These are phyloP conservation scores for Drosophila anceps DNA, from an alignment of 2,888 invertebrate species.

Conservation along the genomic window DNA sequence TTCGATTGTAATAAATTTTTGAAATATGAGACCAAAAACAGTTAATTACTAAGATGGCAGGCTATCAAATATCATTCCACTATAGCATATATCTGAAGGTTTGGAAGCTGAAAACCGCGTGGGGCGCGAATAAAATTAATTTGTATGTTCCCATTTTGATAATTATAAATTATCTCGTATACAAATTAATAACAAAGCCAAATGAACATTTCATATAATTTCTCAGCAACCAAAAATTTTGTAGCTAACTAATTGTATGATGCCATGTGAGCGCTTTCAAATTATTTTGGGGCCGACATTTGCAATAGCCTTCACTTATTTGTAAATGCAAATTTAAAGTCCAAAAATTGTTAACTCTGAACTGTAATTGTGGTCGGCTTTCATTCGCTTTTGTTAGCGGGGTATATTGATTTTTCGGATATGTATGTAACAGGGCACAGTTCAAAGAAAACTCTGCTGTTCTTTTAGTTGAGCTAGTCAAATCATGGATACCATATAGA, in stretches of 20 bases:
- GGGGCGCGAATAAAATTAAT: neutral
- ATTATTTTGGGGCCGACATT: conserved; percentile 51
- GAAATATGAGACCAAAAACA: conserved; percentile 49
- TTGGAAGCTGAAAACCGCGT: neutral
- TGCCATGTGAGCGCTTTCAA: conserved; percentile 31
- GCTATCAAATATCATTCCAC: conserved; percentile 23
- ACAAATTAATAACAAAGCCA: conserved; percentile 2
- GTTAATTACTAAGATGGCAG: conserved; percentile 56
- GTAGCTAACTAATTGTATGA: conserved; percentile 4
- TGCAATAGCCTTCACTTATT: conserved; percentile 19
- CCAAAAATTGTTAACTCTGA: conserved; percentile 13
- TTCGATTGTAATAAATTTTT: conserved; percentile 27
- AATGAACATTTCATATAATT: neutral
- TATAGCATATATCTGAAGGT: neutral
- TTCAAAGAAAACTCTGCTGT: neutral
- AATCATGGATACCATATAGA: neutral
- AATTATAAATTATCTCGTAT: neutral
- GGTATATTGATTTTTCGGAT: neutral
- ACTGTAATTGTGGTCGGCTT: conserved; percentile 25
- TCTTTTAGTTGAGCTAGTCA: neutral
- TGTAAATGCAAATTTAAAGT: conserved; percentile 14
- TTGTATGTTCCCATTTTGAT: neutral
- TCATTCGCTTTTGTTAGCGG: neutral
- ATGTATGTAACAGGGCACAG: neutral
- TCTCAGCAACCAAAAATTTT: neutral